phyloP scores from a whole-genome alignment of 1,140 invertebrate species.

The Adelges cooleyi region DNA sequence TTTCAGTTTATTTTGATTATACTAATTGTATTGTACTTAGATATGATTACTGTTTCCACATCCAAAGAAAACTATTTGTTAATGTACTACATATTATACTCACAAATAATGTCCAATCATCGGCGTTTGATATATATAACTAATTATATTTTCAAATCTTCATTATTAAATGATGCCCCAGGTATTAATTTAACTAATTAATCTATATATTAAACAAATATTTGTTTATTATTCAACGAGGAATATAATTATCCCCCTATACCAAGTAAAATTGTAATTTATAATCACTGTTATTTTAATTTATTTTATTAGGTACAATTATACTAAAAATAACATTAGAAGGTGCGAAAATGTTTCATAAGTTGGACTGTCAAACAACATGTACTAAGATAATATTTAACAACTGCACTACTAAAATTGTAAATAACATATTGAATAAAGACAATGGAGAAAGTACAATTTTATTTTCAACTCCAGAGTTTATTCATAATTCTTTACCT shows the following conservation, averaged over 20 bases:
- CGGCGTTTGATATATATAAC: not conserved
- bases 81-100: constrained; percentile 10
- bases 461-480: constrained; percentile 4
- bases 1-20: not conserved
- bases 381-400: constrained; percentile 12
- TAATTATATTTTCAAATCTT: constrained; percentile 23
- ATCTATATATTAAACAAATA: no score
- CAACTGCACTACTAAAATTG: constrained; percentile 2
- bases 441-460: not conserved
- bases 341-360: constrained; percentile 3
- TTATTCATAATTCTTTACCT: not conserved
- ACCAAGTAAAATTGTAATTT: no score
- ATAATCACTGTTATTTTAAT: no score
- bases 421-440: not conserved
- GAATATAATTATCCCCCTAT: no score
- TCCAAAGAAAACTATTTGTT: constrained; percentile 22
- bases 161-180: constrained; percentile 1
- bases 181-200: no score
- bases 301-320: not conserved
- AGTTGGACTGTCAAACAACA: not conserved
- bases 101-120: constrained; percentile 20
- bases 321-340: constrained; percentile 8
- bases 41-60: not conserved
- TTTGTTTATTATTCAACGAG: no score
- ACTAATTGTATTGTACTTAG: not conserved